Evolutionary conservation across 2,113 vertebrate species (phyloP).

Genomic region (Myrmecobius fasciatus): DNA sequence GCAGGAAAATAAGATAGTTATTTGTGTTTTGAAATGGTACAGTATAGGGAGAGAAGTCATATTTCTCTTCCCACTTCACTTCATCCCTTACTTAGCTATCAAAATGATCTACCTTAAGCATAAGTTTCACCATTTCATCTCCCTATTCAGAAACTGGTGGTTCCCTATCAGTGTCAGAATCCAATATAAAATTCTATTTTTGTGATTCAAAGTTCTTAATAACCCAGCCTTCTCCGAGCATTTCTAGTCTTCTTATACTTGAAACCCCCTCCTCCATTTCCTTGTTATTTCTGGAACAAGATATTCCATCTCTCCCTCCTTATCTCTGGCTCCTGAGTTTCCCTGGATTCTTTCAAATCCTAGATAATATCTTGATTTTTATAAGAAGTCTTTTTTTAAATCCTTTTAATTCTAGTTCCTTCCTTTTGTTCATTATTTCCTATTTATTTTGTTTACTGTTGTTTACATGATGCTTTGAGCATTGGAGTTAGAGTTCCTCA

Average conservation of each 20-base stretch:
- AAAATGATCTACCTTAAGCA: background rate
- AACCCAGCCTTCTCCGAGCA: background rate
- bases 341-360: background rate
- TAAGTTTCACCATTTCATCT: background rate
- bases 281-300: background rate
- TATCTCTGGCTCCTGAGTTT: background rate
- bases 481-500: background rate
- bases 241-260: background rate
- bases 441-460: background rate
- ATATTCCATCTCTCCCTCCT: background rate
- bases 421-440: background rate
- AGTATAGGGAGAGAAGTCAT: background rate
- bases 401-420: background rate
- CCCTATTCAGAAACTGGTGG: background rate
- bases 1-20: background rate
- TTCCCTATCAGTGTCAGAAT: background rate
- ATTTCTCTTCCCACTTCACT: background rate
- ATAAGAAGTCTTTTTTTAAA: background rate
- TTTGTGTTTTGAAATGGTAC: background rate
- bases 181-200: background rate
- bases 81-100: background rate
- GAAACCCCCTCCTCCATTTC: background rate
- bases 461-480: background rate
- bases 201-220: background rate
- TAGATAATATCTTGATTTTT: background rate